These are phyloP conservation scores for Bicyclus anynana DNA, from an alignment of 1,140 invertebrate genomes.

Conservation along the genomic window DNA sequence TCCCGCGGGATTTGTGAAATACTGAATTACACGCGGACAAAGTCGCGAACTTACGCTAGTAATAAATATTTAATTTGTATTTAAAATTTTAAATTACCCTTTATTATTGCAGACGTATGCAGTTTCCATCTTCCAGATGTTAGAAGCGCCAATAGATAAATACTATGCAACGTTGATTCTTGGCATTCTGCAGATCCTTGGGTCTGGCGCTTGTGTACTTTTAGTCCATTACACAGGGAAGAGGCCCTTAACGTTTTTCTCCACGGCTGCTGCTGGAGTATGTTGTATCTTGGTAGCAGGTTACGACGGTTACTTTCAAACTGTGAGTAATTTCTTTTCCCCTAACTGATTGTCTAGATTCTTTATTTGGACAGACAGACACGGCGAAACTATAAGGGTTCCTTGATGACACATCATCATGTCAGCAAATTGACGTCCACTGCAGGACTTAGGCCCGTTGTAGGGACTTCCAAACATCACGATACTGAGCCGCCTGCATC, in stretches of 20 bases:
- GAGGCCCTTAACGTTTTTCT: slow-evolving; percentile 81
- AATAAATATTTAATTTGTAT: no score
- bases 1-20: no score
- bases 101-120: slow-evolving; percentile 80
- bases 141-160: slow-evolving; percentile 84
- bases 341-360: no score
- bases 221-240: slow-evolving; percentile 85
- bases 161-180: slow-evolving; percentile 85
- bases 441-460: no score
- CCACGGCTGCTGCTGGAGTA: slow-evolving; percentile 79
- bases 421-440: no score
- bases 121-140: slow-evolving; percentile 82
- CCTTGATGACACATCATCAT: no score
- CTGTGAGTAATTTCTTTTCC: slow-evolving; percentile 28
- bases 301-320: slow-evolving; percentile 74
- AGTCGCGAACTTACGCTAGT: no score
- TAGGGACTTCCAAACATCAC: no score
- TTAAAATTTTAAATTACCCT: not conserved
- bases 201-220: slow-evolving; percentile 80
- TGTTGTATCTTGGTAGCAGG: slow-evolving; percentile 80
- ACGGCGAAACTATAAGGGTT: no score
- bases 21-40: no score
- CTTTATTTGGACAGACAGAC: no score
- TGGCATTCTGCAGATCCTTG: slow-evolving; percentile 82
- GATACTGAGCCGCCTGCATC: no score